phyloP scores from a whole-genome alignment of 1,140 invertebrate species.

The Liolophura sinensis region DNA sequence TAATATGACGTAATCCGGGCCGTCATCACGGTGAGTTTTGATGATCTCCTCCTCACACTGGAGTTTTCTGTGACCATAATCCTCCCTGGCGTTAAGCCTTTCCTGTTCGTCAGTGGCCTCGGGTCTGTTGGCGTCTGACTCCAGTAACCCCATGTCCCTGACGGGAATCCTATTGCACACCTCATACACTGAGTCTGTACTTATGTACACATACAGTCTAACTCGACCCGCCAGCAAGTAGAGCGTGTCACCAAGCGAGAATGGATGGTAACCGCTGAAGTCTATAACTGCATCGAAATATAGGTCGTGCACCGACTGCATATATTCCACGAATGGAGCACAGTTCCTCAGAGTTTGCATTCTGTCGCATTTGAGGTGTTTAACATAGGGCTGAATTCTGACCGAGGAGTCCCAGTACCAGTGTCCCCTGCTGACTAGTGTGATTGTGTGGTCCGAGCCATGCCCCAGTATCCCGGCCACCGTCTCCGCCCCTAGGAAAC shows the following conservation, averaged over 20 bases:
- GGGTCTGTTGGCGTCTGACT: conserved; percentile 54
- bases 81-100: conserved; percentile 43
- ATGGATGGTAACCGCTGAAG: conserved; percentile 59
- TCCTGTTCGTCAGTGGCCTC: conserved; percentile 31
- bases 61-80: conserved; percentile 60
- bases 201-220: conserved; percentile 61
- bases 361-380: conserved; percentile 56
- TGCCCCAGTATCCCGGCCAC: conserved; percentile 46
- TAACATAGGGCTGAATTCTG: conserved; percentile 53
- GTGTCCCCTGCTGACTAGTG: conserved; percentile 59
- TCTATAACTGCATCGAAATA: conserved; percentile 60
- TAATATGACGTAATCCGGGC: conserved; percentile 55
- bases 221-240: conserved; percentile 46
- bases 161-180: conserved; percentile 52
- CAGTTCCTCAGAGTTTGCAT: conserved; percentile 50
- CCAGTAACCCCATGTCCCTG: conserved; percentile 21
- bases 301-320: conserved; percentile 20
- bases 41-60: conserved; percentile 57
- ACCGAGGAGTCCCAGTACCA: conserved; percentile 60
- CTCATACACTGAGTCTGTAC: conserved; percentile 63
- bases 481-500: conserved; percentile 59
- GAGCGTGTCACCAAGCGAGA: conserved; percentile 50
- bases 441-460: conserved; percentile 40
- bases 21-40: conserved; percentile 27
- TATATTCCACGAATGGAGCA: conserved; percentile 37